Evolutionary conservation across 2,113 vertebrate species (phyloP), one percentile per base, ranked within the genome.

Genomic region (Lepus americanus): DNA sequence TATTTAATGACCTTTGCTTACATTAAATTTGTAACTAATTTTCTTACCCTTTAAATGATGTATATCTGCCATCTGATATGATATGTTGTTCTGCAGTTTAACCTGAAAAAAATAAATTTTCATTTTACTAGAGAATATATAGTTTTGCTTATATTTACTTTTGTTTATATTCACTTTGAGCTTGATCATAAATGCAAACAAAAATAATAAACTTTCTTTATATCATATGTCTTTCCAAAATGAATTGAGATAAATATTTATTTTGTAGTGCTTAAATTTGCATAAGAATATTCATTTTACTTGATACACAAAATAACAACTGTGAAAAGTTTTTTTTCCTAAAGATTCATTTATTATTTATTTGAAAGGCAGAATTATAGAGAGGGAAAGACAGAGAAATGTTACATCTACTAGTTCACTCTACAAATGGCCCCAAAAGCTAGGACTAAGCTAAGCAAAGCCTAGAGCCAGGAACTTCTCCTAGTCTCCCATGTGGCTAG

Each of bases 21-120:
- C 55, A 1, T 66, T 73, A 17, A 5, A 91, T 33, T 11, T 94
- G 14, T 0, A 17, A 94, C 85, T 90, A 96, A 33, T 16, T 6
- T 66, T 92, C 98, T 98, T 98, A 99, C 99, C 99, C 97, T 99
- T 99, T 67, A 99, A 98, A 88, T 99, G 99, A 96, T 98, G 99
- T 80, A 99, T 99, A 97, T 99, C 99, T 92, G 99, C 98, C 98
- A 99, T 99, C 93, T 99, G 99, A 64, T 98, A 98, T 0, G 99
- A 98, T 94, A 98, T 96, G 83, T 99, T 99, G 97, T 92, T 98
- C 98, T 99, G 99, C 80, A 99, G 97, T 98, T 99, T 99, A 84
- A 99, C 96, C 99, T 99, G 97, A 49, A 98, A 98, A 96, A 59
- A 96, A 97, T 94, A 91, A 96, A 87, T 87, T 94, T 96, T 89